Evolutionary conservation across 2,888 invertebrate species (phyloP).

Genomic region (Cloeon dipterum): DNA sequence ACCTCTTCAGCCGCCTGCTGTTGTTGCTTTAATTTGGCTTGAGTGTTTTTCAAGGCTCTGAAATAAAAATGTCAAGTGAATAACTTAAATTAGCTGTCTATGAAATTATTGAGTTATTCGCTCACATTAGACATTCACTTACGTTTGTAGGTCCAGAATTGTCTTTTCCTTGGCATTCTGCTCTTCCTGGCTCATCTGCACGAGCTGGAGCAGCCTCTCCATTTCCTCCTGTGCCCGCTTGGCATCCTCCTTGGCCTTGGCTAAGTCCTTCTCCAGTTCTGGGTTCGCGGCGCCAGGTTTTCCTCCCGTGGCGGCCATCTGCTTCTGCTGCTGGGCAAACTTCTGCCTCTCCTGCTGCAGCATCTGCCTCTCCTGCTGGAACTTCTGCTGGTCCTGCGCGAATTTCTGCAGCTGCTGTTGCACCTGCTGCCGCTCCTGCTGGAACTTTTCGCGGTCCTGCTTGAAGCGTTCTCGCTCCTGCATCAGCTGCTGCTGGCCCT

Average conservation of each 20-base stretch:
- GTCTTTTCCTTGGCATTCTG: slow-evolving; percentile 80
- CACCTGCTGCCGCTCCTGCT: neutral
- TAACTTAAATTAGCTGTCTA: too few species aligned
- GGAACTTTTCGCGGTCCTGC: neutral
- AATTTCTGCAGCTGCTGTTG: neutral
- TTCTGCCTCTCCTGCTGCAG: slow-evolving; percentile 53
- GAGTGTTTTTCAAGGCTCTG: slow-evolving; percentile 74
- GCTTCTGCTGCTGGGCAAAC: slow-evolving; percentile 28
- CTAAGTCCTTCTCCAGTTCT: slow-evolving; percentile 25
- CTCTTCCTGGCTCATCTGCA: slow-evolving; percentile 86
- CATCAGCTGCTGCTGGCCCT: neutral
- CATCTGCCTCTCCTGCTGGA: slow-evolving; percentile 20
- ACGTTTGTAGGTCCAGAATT: slow-evolving; percentile 84
- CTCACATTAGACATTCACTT: slow-evolving; percentile 17
- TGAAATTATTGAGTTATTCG: neutral
- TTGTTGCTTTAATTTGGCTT: slow-evolving; percentile 72
- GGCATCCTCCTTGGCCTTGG: slow-evolving; percentile 57
- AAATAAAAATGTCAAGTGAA: slow-evolving; percentile 15
- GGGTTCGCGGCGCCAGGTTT: slow-evolving; percentile 6
- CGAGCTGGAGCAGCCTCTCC: slow-evolving; percentile 63
- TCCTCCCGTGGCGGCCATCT: slow-evolving; percentile 13
- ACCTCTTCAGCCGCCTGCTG: slow-evolving; percentile 36
- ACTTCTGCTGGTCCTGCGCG: neutral
- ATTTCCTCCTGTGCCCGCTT: slow-evolving; percentile 67
- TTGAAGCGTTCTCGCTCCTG: neutral